A percentile compares a stretch with the other conserved stretches of the same genome.
Evolutionary conservation across 2,797 vertebrate species (phyloP).

Genomic region (Syngnathus acus): DNA sequence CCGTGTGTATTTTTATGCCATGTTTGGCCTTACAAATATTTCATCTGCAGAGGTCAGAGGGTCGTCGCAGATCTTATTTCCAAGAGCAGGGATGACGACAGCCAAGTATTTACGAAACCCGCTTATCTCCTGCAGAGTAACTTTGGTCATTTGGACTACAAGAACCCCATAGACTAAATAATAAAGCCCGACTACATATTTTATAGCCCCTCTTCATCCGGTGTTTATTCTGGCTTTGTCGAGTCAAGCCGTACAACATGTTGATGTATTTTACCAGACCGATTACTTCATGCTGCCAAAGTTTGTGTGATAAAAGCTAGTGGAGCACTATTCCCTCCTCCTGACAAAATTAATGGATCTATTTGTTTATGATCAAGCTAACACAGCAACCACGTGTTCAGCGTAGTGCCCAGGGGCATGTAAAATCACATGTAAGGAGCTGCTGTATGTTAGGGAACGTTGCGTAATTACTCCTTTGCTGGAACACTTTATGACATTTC

Average conservation of each 20-base stretch:
- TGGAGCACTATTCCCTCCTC: constrained; percentile 25
- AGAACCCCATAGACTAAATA: constrained; percentile 32
- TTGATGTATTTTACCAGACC: constrained; percentile 29
- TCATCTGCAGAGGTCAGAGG: constrained; percentile 3
- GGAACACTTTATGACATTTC: constrained; percentile 35
- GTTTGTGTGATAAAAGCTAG: constrained; percentile 39
- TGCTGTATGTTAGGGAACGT: constrained; percentile 22
- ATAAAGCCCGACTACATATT: constrained; percentile 25
- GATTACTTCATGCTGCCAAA: constrained; percentile 24
- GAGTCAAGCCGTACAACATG: constrained; percentile 15
- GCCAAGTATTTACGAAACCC: constrained; percentile 4
- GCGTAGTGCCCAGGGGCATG: constrained; percentile 16
- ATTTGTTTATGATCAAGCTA: constrained; percentile 47
- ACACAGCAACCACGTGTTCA: constrained; percentile 38
- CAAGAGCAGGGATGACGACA: constrained; percentile 1
- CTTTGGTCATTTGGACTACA: constrained; percentile 18
- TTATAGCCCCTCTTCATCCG: constrained; percentile 32
- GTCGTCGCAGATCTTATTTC: neutral
- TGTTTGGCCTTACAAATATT: neutral
- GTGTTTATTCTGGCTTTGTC: constrained; percentile 42
- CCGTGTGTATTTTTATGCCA: neutral
- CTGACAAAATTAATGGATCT: constrained; percentile 52
- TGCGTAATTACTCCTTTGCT: constrained; percentile 42
- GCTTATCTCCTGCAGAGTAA: constrained; percentile 10
- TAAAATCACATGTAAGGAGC: constrained; percentile 35